Conservation (phyloP, 1,140 invertebrate species). For the Druon quercuslanigerum region DNA sequence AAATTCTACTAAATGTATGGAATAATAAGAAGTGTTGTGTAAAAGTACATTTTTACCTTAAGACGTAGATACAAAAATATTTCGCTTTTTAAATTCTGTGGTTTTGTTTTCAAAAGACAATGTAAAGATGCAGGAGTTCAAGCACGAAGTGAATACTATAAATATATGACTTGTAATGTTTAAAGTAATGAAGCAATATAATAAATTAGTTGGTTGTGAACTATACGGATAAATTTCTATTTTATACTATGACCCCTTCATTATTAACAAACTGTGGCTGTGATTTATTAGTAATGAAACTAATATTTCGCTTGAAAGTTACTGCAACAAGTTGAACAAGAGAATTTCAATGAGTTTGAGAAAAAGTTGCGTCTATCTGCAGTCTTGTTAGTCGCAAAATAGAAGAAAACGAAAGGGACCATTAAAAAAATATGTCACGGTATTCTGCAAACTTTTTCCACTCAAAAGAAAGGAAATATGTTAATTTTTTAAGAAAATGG, state of each 20-base stretch:
- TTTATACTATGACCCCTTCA: too few species aligned
- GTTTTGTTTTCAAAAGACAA: neutral
- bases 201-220: neutral
- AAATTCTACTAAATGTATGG: neutral
- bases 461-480: too few species aligned
- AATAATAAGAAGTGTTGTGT: neutral
- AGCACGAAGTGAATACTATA: neutral
- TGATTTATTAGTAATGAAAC: too few species aligned
- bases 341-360: too few species aligned
- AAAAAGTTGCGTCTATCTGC: too few species aligned
- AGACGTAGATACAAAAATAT: neutral
- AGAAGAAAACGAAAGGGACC: too few species aligned
- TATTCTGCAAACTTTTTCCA: too few species aligned
- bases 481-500: too few species aligned
- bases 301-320: too few species aligned
- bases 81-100: neutral
- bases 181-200: neutral
- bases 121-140: slow-evolving; percentile 8
- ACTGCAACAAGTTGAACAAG: too few species aligned
- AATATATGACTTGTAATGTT: neutral
- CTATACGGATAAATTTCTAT: neutral
- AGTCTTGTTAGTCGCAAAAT: too few species aligned
- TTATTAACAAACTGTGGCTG: neutral
- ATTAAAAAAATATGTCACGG: too few species aligned
- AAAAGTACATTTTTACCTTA: neutral